A percentile compares a stretch with the other conserved stretches of the same genome.
phyloP scores from a whole-genome alignment of 1,140 invertebrate species.

The Centruroides sculpturatus region DNA sequence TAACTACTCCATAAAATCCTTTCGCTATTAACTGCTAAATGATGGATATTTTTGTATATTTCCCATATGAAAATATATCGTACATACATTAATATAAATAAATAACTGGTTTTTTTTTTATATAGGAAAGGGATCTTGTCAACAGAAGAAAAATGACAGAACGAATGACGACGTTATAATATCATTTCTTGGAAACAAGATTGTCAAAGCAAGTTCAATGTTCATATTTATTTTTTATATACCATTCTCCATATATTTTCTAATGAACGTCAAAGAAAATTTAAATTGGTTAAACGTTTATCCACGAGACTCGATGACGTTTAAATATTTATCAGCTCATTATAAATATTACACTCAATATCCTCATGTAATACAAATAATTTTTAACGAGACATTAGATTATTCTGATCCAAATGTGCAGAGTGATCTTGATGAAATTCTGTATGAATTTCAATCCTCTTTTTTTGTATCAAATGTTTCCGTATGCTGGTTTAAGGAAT shows the following conservation, averaged over 20 bases:
- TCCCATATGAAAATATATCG: constrained; percentile 79
- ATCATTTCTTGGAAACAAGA: too few species aligned
- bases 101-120: too few species aligned
- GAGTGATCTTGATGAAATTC: constrained; percentile 58
- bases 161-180: too few species aligned
- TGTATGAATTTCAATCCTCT: constrained; percentile 60
- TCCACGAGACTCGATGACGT: too few species aligned
- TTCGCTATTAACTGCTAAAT: constrained; percentile 21
- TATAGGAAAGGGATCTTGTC: too few species aligned
- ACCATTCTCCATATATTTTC: too few species aligned
- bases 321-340: constrained; percentile 24
- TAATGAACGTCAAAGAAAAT: too few species aligned
- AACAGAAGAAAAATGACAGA: too few species aligned
- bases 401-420: constrained; percentile 60
- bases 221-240: too few species aligned
- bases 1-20: too few species aligned
- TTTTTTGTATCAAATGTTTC: constrained; percentile 52
- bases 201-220: too few species aligned
- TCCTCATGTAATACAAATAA: constrained; percentile 73
- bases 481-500: constrained; percentile 77
- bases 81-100: constrained; percentile 56
- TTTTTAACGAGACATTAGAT: constrained; percentile 64
- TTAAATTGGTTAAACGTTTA: too few species aligned
- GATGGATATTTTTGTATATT: constrained; percentile 63
- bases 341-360: constrained; percentile 78